Evolutionary conservation across 2,888 invertebrate species (phyloP).

Genomic region (Tetranychus piercei): DNA sequence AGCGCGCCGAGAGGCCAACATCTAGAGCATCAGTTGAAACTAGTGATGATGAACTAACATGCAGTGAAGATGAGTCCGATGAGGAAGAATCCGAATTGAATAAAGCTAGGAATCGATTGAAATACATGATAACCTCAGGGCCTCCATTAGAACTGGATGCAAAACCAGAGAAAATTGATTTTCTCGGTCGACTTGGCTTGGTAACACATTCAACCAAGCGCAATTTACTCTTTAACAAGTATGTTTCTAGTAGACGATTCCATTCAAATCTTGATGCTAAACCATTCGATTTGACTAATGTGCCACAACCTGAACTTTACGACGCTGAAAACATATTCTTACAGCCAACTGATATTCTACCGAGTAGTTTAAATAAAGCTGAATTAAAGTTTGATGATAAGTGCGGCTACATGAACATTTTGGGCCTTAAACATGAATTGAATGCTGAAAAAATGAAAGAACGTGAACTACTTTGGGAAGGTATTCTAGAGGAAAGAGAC

Average conservation of each 20-base stretch:
- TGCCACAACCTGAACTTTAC: background rate
- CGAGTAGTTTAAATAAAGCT: background rate
- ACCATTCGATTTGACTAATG: background rate
- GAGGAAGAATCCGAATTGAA: constrained; percentile 17
- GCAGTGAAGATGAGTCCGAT: constrained; percentile 27
- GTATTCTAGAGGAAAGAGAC: constrained; percentile 12
- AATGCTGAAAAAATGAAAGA: constrained; percentile 5
- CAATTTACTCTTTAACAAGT: constrained; percentile 16
- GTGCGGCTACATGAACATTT: constrained; percentile 4
- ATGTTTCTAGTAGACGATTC: constrained; percentile 9
- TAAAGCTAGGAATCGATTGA: background rate
- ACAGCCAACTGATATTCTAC: constrained; percentile 6
- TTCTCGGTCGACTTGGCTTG: constrained; percentile 20
- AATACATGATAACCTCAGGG: constrained; percentile 29
- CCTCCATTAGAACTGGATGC: constrained; percentile 30
- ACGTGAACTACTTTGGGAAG: constrained; percentile 15
- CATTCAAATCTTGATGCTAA: background rate
- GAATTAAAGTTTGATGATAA: constrained; percentile 12
- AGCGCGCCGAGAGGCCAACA: constrained; percentile 24
- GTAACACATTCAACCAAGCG: constrained; percentile 16
- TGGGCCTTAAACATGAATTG: constrained; percentile 8
- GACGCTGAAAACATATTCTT: background rate
- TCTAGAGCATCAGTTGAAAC: background rate
- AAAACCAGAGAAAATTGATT: constrained; percentile 26
- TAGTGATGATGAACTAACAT: constrained; percentile 22